Evolutionary conservation across 2,888 invertebrate species (phyloP).

Genomic region (Branchipolynoe longqiensis): DNA sequence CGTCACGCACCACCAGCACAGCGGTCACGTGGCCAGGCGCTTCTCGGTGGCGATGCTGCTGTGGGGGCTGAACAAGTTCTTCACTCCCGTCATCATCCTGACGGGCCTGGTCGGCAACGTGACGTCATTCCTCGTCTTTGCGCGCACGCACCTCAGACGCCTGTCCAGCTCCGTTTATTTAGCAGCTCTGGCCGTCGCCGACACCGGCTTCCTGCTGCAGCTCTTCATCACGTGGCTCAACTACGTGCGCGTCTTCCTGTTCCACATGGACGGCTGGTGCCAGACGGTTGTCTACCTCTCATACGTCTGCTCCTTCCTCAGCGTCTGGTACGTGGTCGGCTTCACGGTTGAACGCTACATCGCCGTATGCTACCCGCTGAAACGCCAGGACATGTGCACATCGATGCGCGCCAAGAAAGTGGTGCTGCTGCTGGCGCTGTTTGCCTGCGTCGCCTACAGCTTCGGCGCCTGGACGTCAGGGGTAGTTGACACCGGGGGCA

Average conservation of each 20-base stretch:
- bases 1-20: too few relatives aligned
- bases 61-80: constrained; percentile 82
- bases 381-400: constrained; percentile 70
- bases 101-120: constrained; percentile 89
- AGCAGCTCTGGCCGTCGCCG: constrained; percentile 64
- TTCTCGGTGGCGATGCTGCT: constrained; percentile 5
- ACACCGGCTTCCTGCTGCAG: constrained; percentile 62
- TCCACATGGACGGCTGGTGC: constrained; percentile 60
- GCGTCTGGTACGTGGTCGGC: constrained; percentile 65
- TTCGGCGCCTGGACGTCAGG: constrained; percentile 70
- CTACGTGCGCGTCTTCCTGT: constrained; percentile 51
- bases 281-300: constrained; percentile 62
- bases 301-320: constrained; percentile 64
- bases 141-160: constrained; percentile 87
- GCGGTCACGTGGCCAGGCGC: too few relatives aligned
- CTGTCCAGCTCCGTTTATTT: constrained; percentile 85
- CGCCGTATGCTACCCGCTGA: constrained; percentile 64
- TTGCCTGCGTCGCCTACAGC: constrained; percentile 73
- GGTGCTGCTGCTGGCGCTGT: constrained; percentile 70
- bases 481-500: constrained; percentile 36
- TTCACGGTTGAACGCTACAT: constrained; percentile 66
- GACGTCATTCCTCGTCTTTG: constrained; percentile 88
- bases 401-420: constrained; percentile 76
- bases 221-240: constrained; percentile 59
- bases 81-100: constrained; percentile 87